Evolutionary conservation across 2,797 vertebrate genomes (phyloP), one percentile per base, ranked within the genome.

Genomic region (Dermochelys coriacea): DNA sequence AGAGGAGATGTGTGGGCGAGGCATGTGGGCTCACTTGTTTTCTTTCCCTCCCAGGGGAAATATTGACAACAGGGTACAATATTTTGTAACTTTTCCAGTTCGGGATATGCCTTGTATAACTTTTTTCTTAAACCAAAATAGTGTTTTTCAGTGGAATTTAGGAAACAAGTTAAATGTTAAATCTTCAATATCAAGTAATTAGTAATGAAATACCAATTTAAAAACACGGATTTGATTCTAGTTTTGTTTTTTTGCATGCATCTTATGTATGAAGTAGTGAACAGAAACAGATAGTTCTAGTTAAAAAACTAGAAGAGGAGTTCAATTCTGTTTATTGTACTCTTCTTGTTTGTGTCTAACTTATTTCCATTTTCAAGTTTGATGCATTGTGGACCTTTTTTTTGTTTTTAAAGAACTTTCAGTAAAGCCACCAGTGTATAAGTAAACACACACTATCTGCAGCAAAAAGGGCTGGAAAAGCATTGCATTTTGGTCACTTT

Each of bases 201-300:
- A 41, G 12, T 34, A 50, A 59, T 59, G 9, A 71, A 71, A 71
- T 37, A 41, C 68, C 37, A 10, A 68, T 68, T 37, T 68, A 19
- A 68, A 68, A 68, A 23, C 4, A 5, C 4, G 2, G 21, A 71
- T 84, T 90, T 82, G 68, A 68, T 37, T 85, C 52, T 81, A 0
- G 80, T 91, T 88, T 90, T n/a, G 0, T 84, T 29, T 3, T 75
- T 90, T 54, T 75, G 5, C 10, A 7, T 84, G 86, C 77, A 59
- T 12, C 25, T 80, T 64, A 8, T 41, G 82, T 86, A 34, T 81
- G 59, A 52, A 87, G 86, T 85, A 47, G 21, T 90, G 52, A 94
- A 11, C 61, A 86, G 92, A 93, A 93, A 1, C n/a, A 57, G 10
- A 37, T 50, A 49, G 41, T 93, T 96, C 86, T 85, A 87, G 84